Evolutionary conservation across 2,888 invertebrate genomes (phyloP).

Genomic region (Napeogenes sylphis): DNA sequence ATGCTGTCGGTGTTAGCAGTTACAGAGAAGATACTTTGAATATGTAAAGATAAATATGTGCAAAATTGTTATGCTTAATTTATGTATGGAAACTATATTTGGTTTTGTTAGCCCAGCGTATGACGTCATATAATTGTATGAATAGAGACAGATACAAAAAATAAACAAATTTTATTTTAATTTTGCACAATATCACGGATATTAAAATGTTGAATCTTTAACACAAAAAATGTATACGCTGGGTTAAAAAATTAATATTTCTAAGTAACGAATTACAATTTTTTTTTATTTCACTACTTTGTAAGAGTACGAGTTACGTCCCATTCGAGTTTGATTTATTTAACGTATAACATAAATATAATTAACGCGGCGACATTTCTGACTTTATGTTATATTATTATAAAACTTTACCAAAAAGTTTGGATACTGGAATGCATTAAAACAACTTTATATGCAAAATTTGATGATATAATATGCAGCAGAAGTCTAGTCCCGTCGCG

Average conservation of each 20-base stretch:
- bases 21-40: slow-evolving; percentile 28
- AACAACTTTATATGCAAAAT: slow-evolving; percentile 4
- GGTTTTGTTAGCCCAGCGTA: slow-evolving; percentile 23
- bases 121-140: not conserved
- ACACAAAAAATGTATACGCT: slow-evolving; percentile 13
- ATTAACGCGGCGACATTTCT: slow-evolving; percentile 63
- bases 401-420: slow-evolving; percentile 29
- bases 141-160: too few relatives aligned
- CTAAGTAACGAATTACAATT: slow-evolving; percentile 17
- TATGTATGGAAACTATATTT: slow-evolving; percentile 24
- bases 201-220: not conserved
- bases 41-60: slow-evolving; percentile 36
- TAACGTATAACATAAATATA: slow-evolving; percentile 27
- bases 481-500: slow-evolving; percentile 71
- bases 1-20: slow-evolving; percentile 35
- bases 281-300: slow-evolving; percentile 20
- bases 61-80: slow-evolving; percentile 39
- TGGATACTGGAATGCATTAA: slow-evolving; percentile 8
- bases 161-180: too few relatives aligned
- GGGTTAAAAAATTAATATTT: slow-evolving; percentile 18
- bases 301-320: slow-evolving; percentile 20
- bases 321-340: slow-evolving; percentile 28
- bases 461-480: slow-evolving; percentile 58
- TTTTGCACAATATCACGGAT: not conserved
- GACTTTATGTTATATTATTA: slow-evolving; percentile 63